Evolutionary conservation across 53 echinoderm and acorn worm species (phyloP).

Genomic region (Patiria pectinifera): DNA sequence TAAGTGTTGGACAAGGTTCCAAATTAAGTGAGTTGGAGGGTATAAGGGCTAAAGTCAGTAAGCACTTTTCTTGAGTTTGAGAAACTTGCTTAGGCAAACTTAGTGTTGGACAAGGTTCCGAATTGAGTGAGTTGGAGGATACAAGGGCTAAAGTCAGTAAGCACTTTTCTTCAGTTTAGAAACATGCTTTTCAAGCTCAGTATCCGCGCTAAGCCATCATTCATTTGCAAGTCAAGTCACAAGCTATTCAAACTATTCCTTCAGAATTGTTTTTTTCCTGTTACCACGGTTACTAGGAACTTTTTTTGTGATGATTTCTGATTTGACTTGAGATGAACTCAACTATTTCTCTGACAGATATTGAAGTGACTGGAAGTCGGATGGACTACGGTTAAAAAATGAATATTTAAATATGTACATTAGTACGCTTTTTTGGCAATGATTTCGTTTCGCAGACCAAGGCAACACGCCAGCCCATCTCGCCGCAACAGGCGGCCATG

Average conservation of each 20-base stretch:
- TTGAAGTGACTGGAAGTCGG: background rate
- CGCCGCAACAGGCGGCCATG: constrained; percentile 88
- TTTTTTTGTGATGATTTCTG: too few species aligned
- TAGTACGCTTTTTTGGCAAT: background rate
- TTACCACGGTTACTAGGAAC: too few species aligned
- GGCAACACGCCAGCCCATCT: constrained; percentile 87
- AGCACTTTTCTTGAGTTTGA: constrained; percentile 25
- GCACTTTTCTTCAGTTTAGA: constrained; percentile 4
- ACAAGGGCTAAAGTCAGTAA: constrained; percentile 41
- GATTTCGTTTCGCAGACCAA: constrained; percentile 60
- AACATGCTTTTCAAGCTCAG: background rate
- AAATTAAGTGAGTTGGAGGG: too few species aligned
- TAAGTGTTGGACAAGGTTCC: too few species aligned
- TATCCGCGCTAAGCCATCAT: too few species aligned
- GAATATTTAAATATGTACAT: background rate
- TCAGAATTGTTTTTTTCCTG: too few species aligned
- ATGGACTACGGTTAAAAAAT: background rate
- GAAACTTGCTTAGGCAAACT: background rate
- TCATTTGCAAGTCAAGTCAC: too few species aligned
- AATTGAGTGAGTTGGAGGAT: too few species aligned
- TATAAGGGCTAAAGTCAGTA: constrained; percentile 24
- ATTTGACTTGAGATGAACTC: too few species aligned
- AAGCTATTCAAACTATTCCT: too few species aligned
- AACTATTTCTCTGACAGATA: too few species aligned
- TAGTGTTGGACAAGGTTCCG: background rate